Evolutionary conservation across 2,797 vertebrate species (phyloP), one percentile per base, ranked within the genome.

Genomic region (Scolopax bukidnonensis): DNA sequence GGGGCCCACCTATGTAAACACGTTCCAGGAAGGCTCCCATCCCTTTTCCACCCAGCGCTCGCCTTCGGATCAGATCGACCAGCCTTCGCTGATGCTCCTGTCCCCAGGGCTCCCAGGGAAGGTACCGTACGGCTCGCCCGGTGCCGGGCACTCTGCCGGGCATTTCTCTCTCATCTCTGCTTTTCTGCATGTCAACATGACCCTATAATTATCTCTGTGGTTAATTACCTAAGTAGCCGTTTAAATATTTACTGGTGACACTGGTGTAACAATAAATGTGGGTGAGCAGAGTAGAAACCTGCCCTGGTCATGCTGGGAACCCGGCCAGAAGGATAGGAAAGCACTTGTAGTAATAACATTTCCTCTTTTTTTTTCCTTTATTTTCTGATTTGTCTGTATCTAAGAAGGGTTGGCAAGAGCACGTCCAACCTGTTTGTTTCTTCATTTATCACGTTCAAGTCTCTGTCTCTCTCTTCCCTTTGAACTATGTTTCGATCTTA

Each of bases 1-100:
- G 91, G 41, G 87, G 14, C 79, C 69, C 92, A 95, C 84, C 93
- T 90, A 89, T 81, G 56, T 83, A 90, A 97, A 85, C 84, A 96
- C 12, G 2, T 41, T 41, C 70, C 95, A 95, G 97, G 96, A 82
- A 96, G 24, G 93, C 36, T 54, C 80, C 38, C 6, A 4, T 50
- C 70, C 69, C 77, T 70, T 81, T 84, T 11, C 84, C 70, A 53
- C 6, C 15, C 80, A 2, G 3, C 6, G 11, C 82, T 53, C 1
- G 23, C 79, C 91, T 76, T 81, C 2, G 3, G 71, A 61, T 43
- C 92, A 45, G 32, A 81, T 13, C 17, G 0, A 7, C 11, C 41
- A 5, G 25, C 45, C 63, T 74, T 53, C 0, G 0, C 90, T 0
- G 38, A 82, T 79, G 94, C 88, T 92, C 50, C 60, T 6, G 0